These are phyloP conservation scores for Agapornis canus DNA, from an alignment of 2,797 vertebrate genomes.

Conservation along the genomic window DNA sequence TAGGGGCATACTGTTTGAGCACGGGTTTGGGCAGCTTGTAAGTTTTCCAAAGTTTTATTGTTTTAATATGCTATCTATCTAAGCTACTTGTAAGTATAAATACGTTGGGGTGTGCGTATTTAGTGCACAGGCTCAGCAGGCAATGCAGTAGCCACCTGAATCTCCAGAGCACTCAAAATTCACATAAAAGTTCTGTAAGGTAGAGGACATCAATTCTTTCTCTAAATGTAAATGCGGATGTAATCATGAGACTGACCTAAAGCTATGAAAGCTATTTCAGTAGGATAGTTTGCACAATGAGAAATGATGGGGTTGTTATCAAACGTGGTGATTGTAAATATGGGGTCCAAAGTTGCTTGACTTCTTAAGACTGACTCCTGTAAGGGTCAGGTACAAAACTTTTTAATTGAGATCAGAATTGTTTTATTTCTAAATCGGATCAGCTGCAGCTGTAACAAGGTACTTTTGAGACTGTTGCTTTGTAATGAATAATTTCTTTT, in stretches of 20 bases:
- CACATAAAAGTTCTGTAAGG: neutral
- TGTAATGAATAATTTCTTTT: neutral
- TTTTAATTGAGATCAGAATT: neutral
- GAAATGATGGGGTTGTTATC: neutral
- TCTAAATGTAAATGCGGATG: neutral
- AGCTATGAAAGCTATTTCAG: neutral
- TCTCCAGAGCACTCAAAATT: neutral
- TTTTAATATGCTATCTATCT: neutral
- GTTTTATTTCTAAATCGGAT: neutral
- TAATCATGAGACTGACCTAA: neutral
- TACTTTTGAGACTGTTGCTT: neutral
- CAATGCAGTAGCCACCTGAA: neutral
- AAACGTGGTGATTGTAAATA: neutral
- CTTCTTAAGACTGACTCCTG: neutral
- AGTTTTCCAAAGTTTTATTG: neutral
- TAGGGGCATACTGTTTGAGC: neutral
- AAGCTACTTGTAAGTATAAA: neutral
- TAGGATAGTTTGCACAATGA: neutral
- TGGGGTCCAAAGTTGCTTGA: neutral
- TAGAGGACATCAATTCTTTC: neutral
- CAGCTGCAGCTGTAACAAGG: neutral
- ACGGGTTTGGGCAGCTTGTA: neutral
- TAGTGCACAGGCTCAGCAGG: neutral
- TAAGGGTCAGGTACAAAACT: neutral
- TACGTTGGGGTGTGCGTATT: neutral